Conservation (phyloP, 2,888 invertebrate species). For the Podabrus alpinus region DNA sequence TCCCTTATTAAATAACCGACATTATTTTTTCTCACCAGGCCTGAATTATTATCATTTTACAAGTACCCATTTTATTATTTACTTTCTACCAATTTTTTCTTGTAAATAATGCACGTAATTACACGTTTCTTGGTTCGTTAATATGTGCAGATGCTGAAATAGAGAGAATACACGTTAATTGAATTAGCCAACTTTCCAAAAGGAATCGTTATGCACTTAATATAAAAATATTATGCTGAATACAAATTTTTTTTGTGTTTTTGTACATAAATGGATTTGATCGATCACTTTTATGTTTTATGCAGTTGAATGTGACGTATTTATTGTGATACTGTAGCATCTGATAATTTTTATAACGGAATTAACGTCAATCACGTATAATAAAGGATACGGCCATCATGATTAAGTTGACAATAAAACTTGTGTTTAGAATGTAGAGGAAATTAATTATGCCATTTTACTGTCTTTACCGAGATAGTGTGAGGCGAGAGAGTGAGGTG, state of each 20-base stretch:
- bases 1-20: neutral
- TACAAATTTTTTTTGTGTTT: neutral
- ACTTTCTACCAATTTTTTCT: neutral
- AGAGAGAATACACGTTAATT: neutral
- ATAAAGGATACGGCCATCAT: slow-evolving; percentile 6
- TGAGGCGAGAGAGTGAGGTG: slow-evolving; percentile 1
- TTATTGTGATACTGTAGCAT: neutral
- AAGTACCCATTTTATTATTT: neutral
- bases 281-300: neutral
- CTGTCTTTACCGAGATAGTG: slow-evolving; percentile 2
- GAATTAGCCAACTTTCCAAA: neutral
- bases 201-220: neutral
- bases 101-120: neutral
- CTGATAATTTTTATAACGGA: neutral
- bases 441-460: slow-evolving; percentile 8
- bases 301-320: neutral
- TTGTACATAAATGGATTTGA: neutral
- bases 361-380: slow-evolving; percentile 11
- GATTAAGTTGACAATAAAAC: neutral
- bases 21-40: neutral
- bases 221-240: neutral
- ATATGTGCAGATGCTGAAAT: neutral
- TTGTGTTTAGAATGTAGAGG: slow-evolving; percentile 7
- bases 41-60: neutral
- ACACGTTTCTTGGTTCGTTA: neutral